Conservation (phyloP, 2,797 vertebrate species). For the Neoniphon sammara region DNA sequence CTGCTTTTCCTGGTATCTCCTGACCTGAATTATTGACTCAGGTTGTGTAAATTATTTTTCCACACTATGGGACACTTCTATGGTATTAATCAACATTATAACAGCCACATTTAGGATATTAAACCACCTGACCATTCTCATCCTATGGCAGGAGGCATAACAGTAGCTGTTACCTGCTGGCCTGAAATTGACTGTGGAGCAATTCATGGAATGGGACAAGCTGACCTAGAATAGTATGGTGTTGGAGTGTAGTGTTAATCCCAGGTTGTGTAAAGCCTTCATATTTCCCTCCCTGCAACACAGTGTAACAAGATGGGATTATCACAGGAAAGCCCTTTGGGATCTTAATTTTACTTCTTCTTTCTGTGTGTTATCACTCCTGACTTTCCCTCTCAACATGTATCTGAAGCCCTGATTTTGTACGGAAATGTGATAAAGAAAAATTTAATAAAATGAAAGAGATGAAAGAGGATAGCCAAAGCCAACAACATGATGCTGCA, state of each 20-base stretch:
- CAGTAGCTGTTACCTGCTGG: too few relatives aligned
- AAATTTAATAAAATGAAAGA: background rate
- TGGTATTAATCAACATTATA: constrained; percentile 1
- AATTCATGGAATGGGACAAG: constrained; percentile 13
- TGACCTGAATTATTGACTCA: background rate
- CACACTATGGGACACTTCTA: background rate
- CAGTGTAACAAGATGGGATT: background rate
- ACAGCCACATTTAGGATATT: constrained; percentile 19
- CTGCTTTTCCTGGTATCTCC: background rate
- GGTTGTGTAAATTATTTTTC: background rate
- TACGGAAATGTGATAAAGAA: background rate
- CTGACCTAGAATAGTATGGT: background rate
- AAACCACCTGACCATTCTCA: background rate
- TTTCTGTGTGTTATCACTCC: background rate
- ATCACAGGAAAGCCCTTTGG: too few relatives aligned
- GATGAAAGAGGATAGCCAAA: too few relatives aligned
- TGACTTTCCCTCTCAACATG: background rate
- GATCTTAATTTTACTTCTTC: too few relatives aligned
- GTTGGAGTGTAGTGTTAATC: background rate
- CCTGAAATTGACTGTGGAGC: background rate
- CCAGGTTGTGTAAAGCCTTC: background rate
- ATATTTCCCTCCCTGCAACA: constrained; percentile 6
- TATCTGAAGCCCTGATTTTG: background rate
- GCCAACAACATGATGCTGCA: background rate
- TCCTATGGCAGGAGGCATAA: background rate